These are phyloP conservation scores for Drosophila nr. perissopoda DNA, from an alignment of 2,888 invertebrate genomes.

Conservation along the genomic window DNA sequence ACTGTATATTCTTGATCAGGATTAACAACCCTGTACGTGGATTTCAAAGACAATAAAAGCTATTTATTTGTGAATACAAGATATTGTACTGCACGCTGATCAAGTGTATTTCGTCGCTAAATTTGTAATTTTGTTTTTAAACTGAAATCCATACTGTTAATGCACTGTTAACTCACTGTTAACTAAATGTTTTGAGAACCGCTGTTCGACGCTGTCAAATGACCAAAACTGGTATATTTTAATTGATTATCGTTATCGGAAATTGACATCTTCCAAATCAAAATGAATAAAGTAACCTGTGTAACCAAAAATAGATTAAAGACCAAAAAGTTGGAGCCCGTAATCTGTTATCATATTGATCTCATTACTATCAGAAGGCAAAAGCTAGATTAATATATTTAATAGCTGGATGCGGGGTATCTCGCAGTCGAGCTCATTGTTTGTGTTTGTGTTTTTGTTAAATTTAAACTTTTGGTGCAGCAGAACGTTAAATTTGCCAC, in stretches of 20 bases:
- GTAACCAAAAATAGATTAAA: not conserved
- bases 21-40: not conserved
- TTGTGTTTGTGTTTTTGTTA: constrained; percentile 12
- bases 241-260: not conserved
- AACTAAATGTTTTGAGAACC: not conserved
- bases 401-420: not conserved
- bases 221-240: not conserved
- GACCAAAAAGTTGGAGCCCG: not conserved
- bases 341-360: too few species aligned
- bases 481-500: constrained; percentile 47
- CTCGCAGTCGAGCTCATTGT: not conserved
- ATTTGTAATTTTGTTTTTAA: too few species aligned
- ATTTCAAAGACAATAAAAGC: not conserved
- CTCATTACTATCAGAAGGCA: not conserved
- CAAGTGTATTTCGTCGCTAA: not conserved
- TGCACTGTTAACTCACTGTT: not conserved
- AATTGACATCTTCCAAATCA: not conserved
- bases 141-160: not conserved
- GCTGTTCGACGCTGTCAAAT: not conserved
- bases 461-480: constrained; percentile 40
- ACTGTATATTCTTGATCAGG: not conserved
- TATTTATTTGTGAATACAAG: not conserved
- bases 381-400: not conserved
- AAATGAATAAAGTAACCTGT: not conserved
- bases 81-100: not conserved